Evolutionary conservation across 2,888 invertebrate genomes (phyloP).

Genomic region (Empis stercorea): DNA sequence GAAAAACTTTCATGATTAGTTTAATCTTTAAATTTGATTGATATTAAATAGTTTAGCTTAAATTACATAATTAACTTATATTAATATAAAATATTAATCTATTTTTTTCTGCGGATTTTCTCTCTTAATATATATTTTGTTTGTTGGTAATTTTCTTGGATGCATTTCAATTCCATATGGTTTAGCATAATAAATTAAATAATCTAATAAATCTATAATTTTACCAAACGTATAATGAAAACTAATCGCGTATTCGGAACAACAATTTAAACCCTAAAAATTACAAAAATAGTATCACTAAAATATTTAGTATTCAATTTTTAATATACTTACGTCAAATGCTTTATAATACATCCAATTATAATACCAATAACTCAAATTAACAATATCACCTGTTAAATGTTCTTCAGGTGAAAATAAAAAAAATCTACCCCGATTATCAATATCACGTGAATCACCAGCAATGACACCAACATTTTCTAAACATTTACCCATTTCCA

Average conservation of each 20-base stretch:
- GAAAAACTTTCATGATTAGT: too few relatives aligned
- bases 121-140: too few relatives aligned
- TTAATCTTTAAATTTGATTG: too few relatives aligned
- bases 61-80: too few relatives aligned
- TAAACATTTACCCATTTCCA: constrained; percentile 56
- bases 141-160: too few relatives aligned
- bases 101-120: too few relatives aligned
- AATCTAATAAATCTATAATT: constrained; percentile 86
- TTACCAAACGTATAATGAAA: constrained; percentile 85
- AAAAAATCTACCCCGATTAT: constrained; percentile 87
- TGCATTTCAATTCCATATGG: constrained; percentile 48
- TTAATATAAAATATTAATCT: too few relatives aligned
- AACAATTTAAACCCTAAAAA: constrained; percentile 40
- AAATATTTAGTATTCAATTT: background rate
- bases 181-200: constrained; percentile 78
- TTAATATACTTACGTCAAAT: constrained; percentile 43
- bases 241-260: constrained; percentile 81
- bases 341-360: constrained; percentile 86
- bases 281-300: background rate
- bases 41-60: too few relatives aligned
- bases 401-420: constrained; percentile 93
- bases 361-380: constrained; percentile 88
- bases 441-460: constrained; percentile 77
- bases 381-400: constrained; percentile 75
- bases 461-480: constrained; percentile 75